Conservation (phyloP, 2,797 vertebrate genomes). For the Neosilurus mollespiculum region DNA sequence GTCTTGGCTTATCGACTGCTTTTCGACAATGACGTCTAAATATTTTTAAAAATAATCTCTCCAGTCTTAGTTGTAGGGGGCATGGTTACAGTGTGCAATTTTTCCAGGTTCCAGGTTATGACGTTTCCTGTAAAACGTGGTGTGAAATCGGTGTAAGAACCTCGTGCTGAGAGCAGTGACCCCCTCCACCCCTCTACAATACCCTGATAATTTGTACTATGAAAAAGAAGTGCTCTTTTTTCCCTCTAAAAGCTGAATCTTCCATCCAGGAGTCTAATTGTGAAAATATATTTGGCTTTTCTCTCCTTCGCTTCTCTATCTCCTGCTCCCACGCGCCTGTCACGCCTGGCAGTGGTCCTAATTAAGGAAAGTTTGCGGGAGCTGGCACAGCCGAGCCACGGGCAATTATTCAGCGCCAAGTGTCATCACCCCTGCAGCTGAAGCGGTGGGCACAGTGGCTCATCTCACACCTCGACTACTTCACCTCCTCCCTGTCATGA, state of each 20-base stretch:
- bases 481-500: constrained; percentile 14
- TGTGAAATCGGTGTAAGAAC: not conserved
- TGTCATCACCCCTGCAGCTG: constrained; percentile 54
- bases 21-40: not conserved
- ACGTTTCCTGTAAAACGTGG: not conserved
- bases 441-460: constrained; percentile 25
- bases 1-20: not conserved
- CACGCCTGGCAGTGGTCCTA: constrained; percentile 51
- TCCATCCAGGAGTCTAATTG: constrained; percentile 47
- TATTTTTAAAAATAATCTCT: not conserved
- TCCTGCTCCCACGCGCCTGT: constrained; percentile 41
- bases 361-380: constrained; percentile 56
- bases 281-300: constrained; percentile 39
- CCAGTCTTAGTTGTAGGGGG: not conserved
- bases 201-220: not conserved
- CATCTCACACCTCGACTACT: constrained; percentile 31
- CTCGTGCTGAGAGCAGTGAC: not conserved
- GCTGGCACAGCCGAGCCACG: constrained; percentile 50
- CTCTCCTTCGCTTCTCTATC: constrained; percentile 36
- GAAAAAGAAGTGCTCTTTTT: not conserved
- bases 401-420: constrained; percentile 55
- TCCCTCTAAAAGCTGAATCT: not conserved
- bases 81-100: not conserved
- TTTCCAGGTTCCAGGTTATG: too few species aligned
- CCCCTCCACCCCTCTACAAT: too few species aligned